A percentile compares a stretch with the other conserved stretches of the same genome.
These are phyloP conservation scores for Halichoerus grypus DNA, from an alignment of 2,113 vertebrate species.

Conservation along the genomic window DNA sequence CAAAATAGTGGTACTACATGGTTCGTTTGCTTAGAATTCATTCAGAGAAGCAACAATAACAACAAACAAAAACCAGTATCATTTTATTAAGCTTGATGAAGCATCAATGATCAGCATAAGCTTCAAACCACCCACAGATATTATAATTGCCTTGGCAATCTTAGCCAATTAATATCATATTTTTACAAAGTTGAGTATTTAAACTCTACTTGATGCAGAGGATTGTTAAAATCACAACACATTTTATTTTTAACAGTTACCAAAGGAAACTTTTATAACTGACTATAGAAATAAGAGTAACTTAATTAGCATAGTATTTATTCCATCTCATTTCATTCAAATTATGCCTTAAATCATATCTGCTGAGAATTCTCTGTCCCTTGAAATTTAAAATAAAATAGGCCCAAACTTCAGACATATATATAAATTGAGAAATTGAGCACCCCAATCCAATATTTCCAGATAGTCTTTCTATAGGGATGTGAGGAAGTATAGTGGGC, in stretches of 20 bases:
- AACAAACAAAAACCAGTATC: slow-evolving; percentile 55
- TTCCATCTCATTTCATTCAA: slow-evolving; percentile 14
- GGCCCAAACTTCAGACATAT: not conserved
- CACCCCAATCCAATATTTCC: not conserved
- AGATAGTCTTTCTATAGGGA: not conserved
- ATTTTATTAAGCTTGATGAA: slow-evolving; percentile 79
- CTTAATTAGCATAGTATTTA: slow-evolving; percentile 63
- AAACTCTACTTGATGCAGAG: slow-evolving; percentile 64
- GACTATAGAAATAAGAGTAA: slow-evolving; percentile 58
- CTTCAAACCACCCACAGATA: slow-evolving; percentile 80
- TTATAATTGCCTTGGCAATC: slow-evolving; percentile 83
- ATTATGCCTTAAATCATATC: not conserved
- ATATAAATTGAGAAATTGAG: not conserved
- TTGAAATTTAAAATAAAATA: slow-evolving; percentile 14
- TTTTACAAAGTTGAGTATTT: slow-evolving; percentile 78
- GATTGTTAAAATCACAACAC: slow-evolving; percentile 60
- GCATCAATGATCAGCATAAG: slow-evolving; percentile 75
- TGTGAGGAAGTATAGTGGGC: not conserved
- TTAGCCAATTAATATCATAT: slow-evolving; percentile 83
- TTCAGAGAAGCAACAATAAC: slow-evolving; percentile 7
- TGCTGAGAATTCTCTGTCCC: not conserved
- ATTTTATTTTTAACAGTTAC: slow-evolving; percentile 79
- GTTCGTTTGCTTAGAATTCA: slow-evolving; percentile 73
- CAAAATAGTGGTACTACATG: slow-evolving; percentile 58
- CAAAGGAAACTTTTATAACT: slow-evolving; percentile 73